Evolutionary conservation across 2,888 invertebrate species (phyloP).

Genomic region (Aradus depressus): DNA sequence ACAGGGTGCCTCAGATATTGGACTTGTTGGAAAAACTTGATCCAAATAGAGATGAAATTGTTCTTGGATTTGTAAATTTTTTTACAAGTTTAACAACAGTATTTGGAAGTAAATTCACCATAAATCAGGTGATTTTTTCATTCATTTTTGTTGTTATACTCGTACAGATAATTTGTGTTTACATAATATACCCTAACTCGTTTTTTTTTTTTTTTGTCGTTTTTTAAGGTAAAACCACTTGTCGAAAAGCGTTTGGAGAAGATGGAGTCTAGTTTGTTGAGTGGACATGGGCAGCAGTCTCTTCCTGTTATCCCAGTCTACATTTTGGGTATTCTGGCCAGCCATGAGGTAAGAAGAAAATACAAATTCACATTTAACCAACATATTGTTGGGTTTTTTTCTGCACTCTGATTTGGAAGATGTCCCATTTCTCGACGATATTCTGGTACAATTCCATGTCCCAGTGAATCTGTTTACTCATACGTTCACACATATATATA

Average conservation of each 20-base stretch:
- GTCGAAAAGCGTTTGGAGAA: slow-evolving; percentile 47
- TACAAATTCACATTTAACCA: background rate
- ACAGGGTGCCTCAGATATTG: slow-evolving; percentile 47
- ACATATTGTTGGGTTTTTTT: background rate
- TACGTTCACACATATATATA: too few relatives aligned
- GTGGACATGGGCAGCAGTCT: slow-evolving; percentile 28
- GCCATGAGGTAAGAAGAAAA: slow-evolving; percentile 29
- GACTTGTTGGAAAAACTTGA: slow-evolving; percentile 46
- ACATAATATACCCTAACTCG: background rate
- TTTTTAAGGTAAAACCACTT: slow-evolving; percentile 42
- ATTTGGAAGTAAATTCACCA: slow-evolving; percentile 54
- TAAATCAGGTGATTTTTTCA: slow-evolving; percentile 36
- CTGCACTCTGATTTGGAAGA: background rate
- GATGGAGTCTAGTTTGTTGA: slow-evolving; percentile 42
- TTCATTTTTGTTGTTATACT: slow-evolving; percentile 1
- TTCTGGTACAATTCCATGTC: too few relatives aligned
- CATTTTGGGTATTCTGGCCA: slow-evolving; percentile 32
- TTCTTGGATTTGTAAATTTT: slow-evolving; percentile 44
- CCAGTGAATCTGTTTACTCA: too few relatives aligned
- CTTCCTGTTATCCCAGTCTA: slow-evolving; percentile 33
- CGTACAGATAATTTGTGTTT: background rate
- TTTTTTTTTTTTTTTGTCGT: slow-evolving; percentile 8
- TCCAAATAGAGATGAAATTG: slow-evolving; percentile 41
- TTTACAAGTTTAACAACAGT: slow-evolving; percentile 49
- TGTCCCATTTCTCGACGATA: too few relatives aligned